Conservation (phyloP, 2,113 vertebrate species). For the Myotis yumanensis region DNA sequence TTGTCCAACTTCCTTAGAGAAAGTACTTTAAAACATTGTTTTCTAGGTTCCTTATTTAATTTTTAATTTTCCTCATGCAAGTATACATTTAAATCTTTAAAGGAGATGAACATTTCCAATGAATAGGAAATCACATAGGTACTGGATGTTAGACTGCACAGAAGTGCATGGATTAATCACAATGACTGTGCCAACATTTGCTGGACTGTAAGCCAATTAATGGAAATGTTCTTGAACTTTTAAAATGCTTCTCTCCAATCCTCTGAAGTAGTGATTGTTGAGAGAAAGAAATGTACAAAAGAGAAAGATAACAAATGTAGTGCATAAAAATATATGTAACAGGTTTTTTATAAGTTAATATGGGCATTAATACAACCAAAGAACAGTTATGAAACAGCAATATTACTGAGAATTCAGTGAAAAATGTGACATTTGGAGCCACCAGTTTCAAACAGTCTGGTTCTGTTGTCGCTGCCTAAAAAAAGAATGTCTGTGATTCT, state of each 20-base stretch:
- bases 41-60: background rate
- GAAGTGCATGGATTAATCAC: background rate
- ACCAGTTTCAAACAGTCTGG: constrained; percentile 75
- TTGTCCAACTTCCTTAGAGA: background rate
- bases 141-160: background rate
- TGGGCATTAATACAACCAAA: constrained; percentile 33
- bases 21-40: background rate
- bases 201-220: background rate
- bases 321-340: constrained; percentile 25
- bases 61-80: background rate
- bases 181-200: background rate
- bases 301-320: background rate
- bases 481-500: constrained; percentile 74
- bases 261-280: background rate
- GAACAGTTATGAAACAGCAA: constrained; percentile 61
- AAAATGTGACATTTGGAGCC: constrained; percentile 76
- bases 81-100: background rate
- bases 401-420: constrained; percentile 76
- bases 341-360: constrained; percentile 56
- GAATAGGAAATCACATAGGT: background rate
- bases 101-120: background rate
- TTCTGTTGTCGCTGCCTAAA: constrained; percentile 74
- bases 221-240: background rate
- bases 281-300: constrained; percentile 30
- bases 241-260: background rate